Base-by-base conservation (phyloP, 2,113 vertebrate species). In the Sigmodon hispidus region DNA sequence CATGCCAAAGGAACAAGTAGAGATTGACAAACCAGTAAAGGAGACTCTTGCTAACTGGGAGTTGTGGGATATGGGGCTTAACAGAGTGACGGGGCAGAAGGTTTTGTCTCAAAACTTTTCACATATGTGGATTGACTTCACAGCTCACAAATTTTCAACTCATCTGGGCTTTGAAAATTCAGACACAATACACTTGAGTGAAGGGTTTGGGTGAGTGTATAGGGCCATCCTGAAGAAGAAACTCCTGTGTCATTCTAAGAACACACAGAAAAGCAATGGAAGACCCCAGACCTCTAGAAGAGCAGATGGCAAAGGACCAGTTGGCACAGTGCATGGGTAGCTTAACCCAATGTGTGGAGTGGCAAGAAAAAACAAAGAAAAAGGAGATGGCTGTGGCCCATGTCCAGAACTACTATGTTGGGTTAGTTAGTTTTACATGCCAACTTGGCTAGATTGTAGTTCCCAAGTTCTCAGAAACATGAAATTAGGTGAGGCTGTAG, bases 291-390 rank as follows among this genome's bases (percentile, higher is more conserved):
- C 45, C 85, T 75, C 15, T 52, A 22, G 15, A 67, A 50, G 61
- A 29, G 48, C 70, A 69, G 63, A 40, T 73, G 87, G 87, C 77
- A 65, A n/a, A 85, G 76, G 15, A 63, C 95, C 96, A 96, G 76
- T 43, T 95, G 84, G 90, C 84, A 59, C 45, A 22, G n/a, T 34
- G 48, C 34, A 24, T 34, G 52, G 22, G 29, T 93, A 67, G 92
- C 57, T 24, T 67, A 84, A n/a, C 75, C 57, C 40, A 52, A 11
- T 61, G 15, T 50, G 43, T 9, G 26, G 21, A 31, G 40, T 70
- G 40, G 86, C 50, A 36, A 87, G 55, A 90, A 40, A 86, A 7
- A 81, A 52, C n/a, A 69, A 86, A 80, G 3, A 50, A 50, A 55
- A 77, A 22, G 11, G 69, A 94, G 43, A 80, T 1, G 0, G 55